Evolutionary conservation across 1,140 invertebrate species (phyloP).

Genomic region (Psilanteris sp.): DNA sequence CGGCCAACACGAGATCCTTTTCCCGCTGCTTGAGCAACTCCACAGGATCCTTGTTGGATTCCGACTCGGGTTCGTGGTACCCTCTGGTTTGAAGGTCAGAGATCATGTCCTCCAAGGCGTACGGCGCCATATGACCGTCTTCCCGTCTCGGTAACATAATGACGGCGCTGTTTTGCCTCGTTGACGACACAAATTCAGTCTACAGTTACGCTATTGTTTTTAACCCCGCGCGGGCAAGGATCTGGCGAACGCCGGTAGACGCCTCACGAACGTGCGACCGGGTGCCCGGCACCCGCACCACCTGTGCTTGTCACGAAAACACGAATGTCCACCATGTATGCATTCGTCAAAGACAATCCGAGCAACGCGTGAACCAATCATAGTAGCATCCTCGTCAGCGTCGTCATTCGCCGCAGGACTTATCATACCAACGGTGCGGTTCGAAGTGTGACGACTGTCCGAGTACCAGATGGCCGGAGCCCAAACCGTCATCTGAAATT

Average conservation of each 20-base stretch:
- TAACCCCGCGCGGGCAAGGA: neutral
- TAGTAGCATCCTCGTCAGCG: slow-evolving; percentile 1
- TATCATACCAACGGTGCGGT: slow-evolving; percentile 6
- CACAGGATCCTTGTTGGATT: slow-evolving; percentile 85
- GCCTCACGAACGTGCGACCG: neutral
- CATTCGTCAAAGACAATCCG: neutral
- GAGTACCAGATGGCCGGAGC: no score
- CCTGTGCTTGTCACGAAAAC: slow-evolving; percentile 2
- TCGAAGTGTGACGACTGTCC: no score
- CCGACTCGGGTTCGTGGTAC: slow-evolving; percentile 52
- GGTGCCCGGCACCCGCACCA: neutral
- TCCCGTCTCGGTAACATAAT: slow-evolving; percentile 80
- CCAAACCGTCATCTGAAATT: no score
- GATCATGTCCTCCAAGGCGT: slow-evolving; percentile 82
- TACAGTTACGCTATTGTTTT: neutral
- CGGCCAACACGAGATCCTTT: slow-evolving; percentile 93
- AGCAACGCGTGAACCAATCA: neutral
- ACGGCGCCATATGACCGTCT: slow-evolving; percentile 80
- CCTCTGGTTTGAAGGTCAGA: slow-evolving; percentile 73
- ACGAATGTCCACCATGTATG: slow-evolving; percentile 1
- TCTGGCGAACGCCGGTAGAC: neutral
- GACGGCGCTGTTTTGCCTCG: neutral
- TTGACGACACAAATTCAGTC: neutral
- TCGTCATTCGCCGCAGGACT: neutral
- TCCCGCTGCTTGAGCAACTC: slow-evolving; percentile 94